Evolutionary conservation across 2,888 invertebrate species (phyloP).

Genomic region (Pachydiplax longipennis): DNA sequence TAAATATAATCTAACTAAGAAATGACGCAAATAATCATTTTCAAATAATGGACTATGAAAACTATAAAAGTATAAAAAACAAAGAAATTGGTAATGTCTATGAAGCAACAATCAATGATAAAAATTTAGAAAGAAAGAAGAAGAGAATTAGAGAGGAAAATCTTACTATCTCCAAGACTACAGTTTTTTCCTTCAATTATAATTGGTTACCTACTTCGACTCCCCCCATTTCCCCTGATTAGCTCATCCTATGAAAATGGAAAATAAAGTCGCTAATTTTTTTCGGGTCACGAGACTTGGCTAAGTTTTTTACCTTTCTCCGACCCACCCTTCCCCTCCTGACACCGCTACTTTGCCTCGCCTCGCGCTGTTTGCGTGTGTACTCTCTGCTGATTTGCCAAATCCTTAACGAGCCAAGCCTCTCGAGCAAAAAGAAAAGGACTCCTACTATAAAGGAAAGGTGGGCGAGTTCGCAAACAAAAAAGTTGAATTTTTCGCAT

Average conservation of each 20-base stretch:
- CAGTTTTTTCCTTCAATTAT: neutral
- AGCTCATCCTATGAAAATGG: neutral
- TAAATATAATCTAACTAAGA: neutral
- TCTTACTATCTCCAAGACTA: neutral
- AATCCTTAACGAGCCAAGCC: slow-evolving; percentile 27
- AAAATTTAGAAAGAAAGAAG: neutral
- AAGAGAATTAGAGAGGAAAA: neutral
- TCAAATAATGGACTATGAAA: neutral
- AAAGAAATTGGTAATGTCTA: neutral
- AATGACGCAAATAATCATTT: neutral
- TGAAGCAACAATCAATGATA: neutral
- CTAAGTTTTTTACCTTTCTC: neutral
- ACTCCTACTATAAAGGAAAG: neutral
- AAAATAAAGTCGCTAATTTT: neutral
- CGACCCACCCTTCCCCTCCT: neutral
- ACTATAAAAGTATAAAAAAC: neutral
- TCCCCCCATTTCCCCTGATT: neutral
- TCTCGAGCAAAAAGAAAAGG: neutral
- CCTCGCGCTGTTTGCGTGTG: neutral
- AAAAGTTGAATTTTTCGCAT: neutral
- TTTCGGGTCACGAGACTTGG: neutral
- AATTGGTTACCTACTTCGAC: neutral
- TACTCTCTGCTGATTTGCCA: slow-evolving; percentile 39
- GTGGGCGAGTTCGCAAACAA: slow-evolving; percentile 20
- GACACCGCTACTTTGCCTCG: neutral